These are phyloP conservation scores for Cyphomyrmex costatus DNA, from an alignment of 1,140 invertebrate genomes.

Conservation along the genomic window DNA sequence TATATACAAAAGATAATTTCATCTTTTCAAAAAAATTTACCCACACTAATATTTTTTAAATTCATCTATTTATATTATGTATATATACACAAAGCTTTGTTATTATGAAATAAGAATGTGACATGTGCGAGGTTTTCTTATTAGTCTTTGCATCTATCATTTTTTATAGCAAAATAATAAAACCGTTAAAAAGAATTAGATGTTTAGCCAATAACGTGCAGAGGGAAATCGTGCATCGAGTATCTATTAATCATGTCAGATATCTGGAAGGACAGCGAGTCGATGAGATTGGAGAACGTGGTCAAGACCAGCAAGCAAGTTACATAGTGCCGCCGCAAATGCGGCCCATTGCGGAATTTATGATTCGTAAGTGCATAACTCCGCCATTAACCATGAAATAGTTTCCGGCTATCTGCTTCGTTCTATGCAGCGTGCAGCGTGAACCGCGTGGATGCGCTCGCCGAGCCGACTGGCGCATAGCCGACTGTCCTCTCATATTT, in stretches of 20 bases:
- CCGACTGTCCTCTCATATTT: conserved; percentile 67
- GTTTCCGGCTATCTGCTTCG: conserved; percentile 75
- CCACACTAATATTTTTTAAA: too few species aligned
- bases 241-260: conserved; percentile 58
- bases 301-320: conserved; percentile 49
- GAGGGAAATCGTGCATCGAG: background rate
- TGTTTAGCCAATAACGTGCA: background rate
- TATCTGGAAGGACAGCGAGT: conserved; percentile 54
- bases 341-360: conserved; percentile 78
- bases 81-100: too few species aligned
- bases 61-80: too few species aligned
- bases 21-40: too few species aligned
- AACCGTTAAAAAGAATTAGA: too few species aligned
- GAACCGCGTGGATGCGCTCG: conserved; percentile 43
- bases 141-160: too few species aligned
- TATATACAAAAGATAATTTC: too few species aligned
- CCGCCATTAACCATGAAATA: conserved; percentile 79
- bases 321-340: conserved; percentile 61
- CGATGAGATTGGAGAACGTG: conserved; percentile 65
- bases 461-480: conserved; percentile 20
- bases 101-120: too few species aligned
- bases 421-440: conserved; percentile 67
- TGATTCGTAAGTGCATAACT: conserved; percentile 80
- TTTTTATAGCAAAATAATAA: too few species aligned
- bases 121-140: too few species aligned